Conservation (phyloP, 2,797 vertebrate genomes). For the Gambusia yucatana region DNA sequence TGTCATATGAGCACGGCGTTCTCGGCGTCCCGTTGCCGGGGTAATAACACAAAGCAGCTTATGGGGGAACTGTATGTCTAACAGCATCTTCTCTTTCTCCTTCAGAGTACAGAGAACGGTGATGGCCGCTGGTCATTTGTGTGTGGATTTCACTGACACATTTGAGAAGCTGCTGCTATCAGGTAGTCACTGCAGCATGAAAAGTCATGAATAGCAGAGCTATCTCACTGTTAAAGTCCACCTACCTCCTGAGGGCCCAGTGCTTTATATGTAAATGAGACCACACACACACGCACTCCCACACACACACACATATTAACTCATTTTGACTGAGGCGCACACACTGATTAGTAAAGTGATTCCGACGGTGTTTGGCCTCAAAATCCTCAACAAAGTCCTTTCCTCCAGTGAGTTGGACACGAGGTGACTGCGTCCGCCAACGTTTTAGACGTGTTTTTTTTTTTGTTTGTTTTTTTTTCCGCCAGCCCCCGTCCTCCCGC, state of each 20-base stretch:
- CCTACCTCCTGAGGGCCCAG: slow-evolving; percentile 72
- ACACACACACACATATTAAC: slow-evolving; percentile 41
- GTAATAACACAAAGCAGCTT: slow-evolving; percentile 27
- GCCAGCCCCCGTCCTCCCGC: slow-evolving; percentile 9
- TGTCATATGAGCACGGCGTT: slow-evolving; percentile 5
- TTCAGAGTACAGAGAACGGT: slow-evolving; percentile 41
- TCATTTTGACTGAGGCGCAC: slow-evolving; percentile 7
- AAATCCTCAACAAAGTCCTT: slow-evolving; percentile 68
- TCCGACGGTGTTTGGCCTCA: slow-evolving; percentile 32
- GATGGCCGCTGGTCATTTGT: slow-evolving; percentile 72
- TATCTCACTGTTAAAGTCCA: slow-evolving; percentile 80
- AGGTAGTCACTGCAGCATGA: slow-evolving; percentile 79
- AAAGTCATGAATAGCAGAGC: slow-evolving; percentile 80
- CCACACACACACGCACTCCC: slow-evolving; percentile 51
- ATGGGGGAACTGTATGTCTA: slow-evolving; percentile 40
- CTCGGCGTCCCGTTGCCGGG: background rate
- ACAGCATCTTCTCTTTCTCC: slow-evolving; percentile 45
- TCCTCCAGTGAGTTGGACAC: slow-evolving; percentile 40
- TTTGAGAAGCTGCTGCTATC: slow-evolving; percentile 76
- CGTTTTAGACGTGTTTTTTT: slow-evolving; percentile 10
- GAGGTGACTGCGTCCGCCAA: slow-evolving; percentile 57
- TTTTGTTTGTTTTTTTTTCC: no score
- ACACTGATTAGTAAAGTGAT: slow-evolving; percentile 30
- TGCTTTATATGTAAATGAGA: slow-evolving; percentile 82
- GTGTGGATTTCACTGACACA: slow-evolving; percentile 75